Percentiles rank a stretch among this genome's conserved stretches.
These are phyloP conservation scores for Choreutis nemorana DNA, from an alignment of 2,888 invertebrate genomes.

Conservation along the genomic window DNA sequence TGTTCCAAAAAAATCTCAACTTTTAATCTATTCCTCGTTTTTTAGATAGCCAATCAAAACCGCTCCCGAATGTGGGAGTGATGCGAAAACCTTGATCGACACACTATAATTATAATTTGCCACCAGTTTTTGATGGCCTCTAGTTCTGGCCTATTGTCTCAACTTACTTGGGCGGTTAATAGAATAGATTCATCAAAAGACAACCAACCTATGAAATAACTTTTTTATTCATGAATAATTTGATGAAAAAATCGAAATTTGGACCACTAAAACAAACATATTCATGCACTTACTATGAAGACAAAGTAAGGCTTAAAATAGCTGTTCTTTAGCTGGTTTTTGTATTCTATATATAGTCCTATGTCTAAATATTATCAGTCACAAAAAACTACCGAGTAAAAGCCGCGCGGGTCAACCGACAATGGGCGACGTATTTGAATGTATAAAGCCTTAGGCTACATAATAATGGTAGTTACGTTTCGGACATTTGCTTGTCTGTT, in stretches of 20 bases:
- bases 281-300: no score
- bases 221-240: no score
- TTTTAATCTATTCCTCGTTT: no score
- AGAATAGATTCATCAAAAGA: no score
- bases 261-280: no score
- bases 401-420: slow-evolving; percentile 14
- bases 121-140: slow-evolving; percentile 23
- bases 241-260: no score
- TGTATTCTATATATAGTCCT: not conserved
- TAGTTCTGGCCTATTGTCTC: slow-evolving; percentile 8
- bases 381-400: no score
- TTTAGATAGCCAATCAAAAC: slow-evolving; percentile 17
- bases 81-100: slow-evolving; percentile 14
- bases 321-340: no score
- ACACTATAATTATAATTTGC: slow-evolving; percentile 25
- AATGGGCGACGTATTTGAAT: slow-evolving; percentile 17
- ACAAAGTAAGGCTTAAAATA: no score
- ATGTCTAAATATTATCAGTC: not conserved
- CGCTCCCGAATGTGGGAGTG: slow-evolving; percentile 14
- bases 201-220: no score
- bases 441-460: slow-evolving; percentile 21
- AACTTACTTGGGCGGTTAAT: no score
- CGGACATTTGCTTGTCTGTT: slow-evolving; percentile 18
- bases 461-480: slow-evolving; percentile 12
- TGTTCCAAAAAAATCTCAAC: no score